Evolutionary conservation across 2,888 invertebrate species (phyloP).

Genomic region (Ornithoptera priamus): DNA sequence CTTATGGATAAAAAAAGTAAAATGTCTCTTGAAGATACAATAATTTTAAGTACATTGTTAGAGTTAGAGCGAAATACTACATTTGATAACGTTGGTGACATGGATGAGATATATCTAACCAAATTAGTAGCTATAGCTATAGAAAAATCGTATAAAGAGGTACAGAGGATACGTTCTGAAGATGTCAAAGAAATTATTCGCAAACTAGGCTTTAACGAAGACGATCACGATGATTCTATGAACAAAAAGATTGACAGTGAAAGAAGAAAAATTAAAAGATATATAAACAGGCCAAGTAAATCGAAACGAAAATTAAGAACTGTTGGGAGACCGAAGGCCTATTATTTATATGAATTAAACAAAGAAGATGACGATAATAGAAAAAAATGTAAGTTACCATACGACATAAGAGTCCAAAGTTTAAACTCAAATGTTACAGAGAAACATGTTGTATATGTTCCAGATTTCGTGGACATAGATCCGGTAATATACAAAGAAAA

Average conservation of each 20-base stretch:
- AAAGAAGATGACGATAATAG: conserved; percentile 19
- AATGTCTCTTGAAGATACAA: conserved; percentile 54
- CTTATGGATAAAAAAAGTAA: conserved; percentile 42
- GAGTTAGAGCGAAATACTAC: conserved; percentile 58
- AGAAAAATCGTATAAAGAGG: conserved; percentile 39
- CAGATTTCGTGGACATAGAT: conserved; percentile 19
- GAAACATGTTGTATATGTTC: conserved; percentile 15
- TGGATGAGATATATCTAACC: conserved; percentile 62
- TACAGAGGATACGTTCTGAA: conserved; percentile 41
- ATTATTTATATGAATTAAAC: conserved; percentile 25
- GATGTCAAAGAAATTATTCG: conserved; percentile 50
- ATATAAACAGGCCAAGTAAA: conserved; percentile 6
- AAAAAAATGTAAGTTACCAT: conserved; percentile 20
- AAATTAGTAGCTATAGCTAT: conserved; percentile 59
- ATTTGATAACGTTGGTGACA: conserved; percentile 47
- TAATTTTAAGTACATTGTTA: conserved; percentile 53
- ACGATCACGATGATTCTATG: conserved; percentile 6
- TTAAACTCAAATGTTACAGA: conserved; percentile 4
- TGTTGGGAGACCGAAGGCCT: conserved; percentile 26
- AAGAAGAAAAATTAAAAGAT: conserved; percentile 25
- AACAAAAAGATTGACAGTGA: conserved; percentile 19
- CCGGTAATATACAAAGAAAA: conserved; percentile 8
- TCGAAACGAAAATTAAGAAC: conserved; percentile 17
- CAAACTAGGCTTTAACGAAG: conserved; percentile 30
- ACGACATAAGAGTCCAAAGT: background rate